These are phyloP conservation scores for Pelobates cultripes DNA, from an alignment of 2,797 vertebrate genomes.

Conservation along the genomic window DNA sequence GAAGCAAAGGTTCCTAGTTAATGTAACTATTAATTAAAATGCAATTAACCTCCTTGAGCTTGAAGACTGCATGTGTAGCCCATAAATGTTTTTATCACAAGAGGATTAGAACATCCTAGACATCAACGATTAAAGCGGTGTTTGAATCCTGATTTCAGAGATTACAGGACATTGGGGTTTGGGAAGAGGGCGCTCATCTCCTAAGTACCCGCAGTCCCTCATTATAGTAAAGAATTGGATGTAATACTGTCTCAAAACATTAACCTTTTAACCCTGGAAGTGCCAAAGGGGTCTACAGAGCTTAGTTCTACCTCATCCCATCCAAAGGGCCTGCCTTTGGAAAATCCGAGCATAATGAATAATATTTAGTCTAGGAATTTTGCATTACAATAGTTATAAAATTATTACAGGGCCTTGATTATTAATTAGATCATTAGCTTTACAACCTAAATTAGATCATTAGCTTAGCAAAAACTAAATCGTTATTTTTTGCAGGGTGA, in stretches of 20 bases:
- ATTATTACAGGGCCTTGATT: no score
- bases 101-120: not conserved
- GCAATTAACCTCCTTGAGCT: constrained; percentile 45
- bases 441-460: no score
- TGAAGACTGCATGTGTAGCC: constrained; percentile 15
- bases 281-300: not conserved
- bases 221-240: not conserved
- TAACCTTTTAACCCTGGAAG: not conserved
- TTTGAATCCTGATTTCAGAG: not conserved
- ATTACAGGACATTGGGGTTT: not conserved
- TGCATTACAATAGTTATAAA: no score
- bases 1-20: constrained; percentile 26
- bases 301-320: no score
- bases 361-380: no score
- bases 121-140: not conserved
- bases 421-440: no score
- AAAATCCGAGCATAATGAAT: no score
- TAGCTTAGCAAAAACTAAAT: no score
- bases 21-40: constrained; percentile 53
- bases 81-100: constrained; percentile 36
- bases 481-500: no score
- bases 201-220: not conserved
- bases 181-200: not conserved
- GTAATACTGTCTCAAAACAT: not conserved
- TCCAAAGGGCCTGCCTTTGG: no score